Base-by-base conservation (phyloP, 1,140 invertebrate species). In the Trissolcus basalis region DNA sequence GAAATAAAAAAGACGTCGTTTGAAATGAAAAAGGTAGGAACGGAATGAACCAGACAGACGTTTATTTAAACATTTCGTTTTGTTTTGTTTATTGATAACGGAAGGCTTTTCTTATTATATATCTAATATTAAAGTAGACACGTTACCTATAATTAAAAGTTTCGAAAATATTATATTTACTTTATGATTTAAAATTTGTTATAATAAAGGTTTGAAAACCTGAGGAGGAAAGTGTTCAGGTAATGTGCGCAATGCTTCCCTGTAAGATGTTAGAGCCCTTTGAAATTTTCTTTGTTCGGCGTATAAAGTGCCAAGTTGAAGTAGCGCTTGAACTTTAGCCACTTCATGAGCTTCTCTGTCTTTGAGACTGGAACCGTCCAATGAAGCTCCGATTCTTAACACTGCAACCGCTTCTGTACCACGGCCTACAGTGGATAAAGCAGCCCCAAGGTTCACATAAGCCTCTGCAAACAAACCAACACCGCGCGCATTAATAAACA, bases 391-490 rank as follows among this genome's bases (percentile, higher is more conserved):
- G 51, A 94, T 91, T 16, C 93, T 89, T 49, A 98, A 92, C 45
- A 96, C 93, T 73, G 93, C 91, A 35, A 93, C 93, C 9, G 97
- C 97, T 82, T 97, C 96, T 48, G 93, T 91, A 72, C 93, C 92
- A 47, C 94, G 90, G 9, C 96, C 96, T 49, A 95, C 90, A 7
- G 94, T 91, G 73, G 95, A 93, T 69, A 97, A 90, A 15, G 96
- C 93, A 68, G 96, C 93, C 0, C 96, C 97, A 79, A 98, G 90
- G 84, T 98, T 98, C 61, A 98, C 92, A 88, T 98, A 96, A 41
- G 97, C 97, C 91, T 98, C 96, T 98, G 91, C 16, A 92, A 92
- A 43, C 14, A 53, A 27, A 27, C 19, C 19, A 27, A 27, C 19
- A 27, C 2, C 19, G 19, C 19, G 19, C 19, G 19, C 19, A 27